Evolutionary conservation across 1,140 invertebrate genomes (phyloP), one percentile per base, ranked within the genome.

Genomic region (Papilio polyxenes): DNA sequence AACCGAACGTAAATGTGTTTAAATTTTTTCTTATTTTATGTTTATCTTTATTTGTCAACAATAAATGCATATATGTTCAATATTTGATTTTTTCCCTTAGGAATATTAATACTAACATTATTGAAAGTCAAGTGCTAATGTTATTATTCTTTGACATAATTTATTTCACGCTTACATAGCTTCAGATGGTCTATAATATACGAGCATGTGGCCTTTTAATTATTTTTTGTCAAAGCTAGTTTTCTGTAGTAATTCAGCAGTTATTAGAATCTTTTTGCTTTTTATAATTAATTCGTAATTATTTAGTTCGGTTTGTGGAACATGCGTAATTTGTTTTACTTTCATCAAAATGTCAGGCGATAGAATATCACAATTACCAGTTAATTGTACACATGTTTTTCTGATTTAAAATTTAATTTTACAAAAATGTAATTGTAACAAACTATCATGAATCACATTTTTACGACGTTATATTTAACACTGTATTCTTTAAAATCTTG

Each of bases 41-140:
- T 44, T 3, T 44, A 44, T 44, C 0, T 53, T 53, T 53, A 0
- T 53, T 53, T 15, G 0, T 13, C 51, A 53, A 10, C 7, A 11
- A 53, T 8, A 53, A 6, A 56, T 17, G 6, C 5, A 20, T 62
- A 8, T 8, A 7, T 11, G 20, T 65, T 65, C 9, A 65, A 31
- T 65, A 65, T 0, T 31, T 65, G 1, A 31, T 31, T 69, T 1
- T 13, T 69, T 31, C 9, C 20, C 10, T 62, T 23, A 23, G 7
- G 59, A 20, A 20, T 62, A 0, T 7, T 20, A 62, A 20, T 20
- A 9, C n/a, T 62, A 82, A 82, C 65, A 77, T 72, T 72, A 82
- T 74, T 77, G 31, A 59, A 31, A 31, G 23, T 31, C 23, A 31
- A 31, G 2, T 31, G 23, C 23, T 31, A 31, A 2, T 31, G 23